phyloP scores from a whole-genome alignment of 2,797 vertebrate species.

The Silurus aristotelis region DNA sequence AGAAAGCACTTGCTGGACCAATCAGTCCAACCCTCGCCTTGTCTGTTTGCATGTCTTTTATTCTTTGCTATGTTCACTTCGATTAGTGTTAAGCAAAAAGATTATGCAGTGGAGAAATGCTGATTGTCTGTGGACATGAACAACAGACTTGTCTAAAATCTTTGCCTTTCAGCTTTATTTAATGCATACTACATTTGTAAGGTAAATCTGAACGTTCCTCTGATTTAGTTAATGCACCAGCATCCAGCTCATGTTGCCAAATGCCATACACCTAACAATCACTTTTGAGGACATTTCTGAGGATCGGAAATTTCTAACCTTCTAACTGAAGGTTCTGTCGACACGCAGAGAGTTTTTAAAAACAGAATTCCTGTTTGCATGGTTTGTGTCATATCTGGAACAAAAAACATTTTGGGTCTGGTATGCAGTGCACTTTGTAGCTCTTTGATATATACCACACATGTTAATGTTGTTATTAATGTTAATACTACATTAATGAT shows the following conservation, averaged over 20 bases:
- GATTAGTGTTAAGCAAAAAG: conserved; percentile 53
- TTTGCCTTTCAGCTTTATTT: conserved; percentile 62
- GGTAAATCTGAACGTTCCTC: conserved; percentile 64
- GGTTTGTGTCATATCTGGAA: conserved; percentile 40
- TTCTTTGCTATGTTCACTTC: conserved; percentile 53
- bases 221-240: conserved; percentile 58
- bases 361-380: conserved; percentile 36
- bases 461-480: background rate
- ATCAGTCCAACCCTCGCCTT: background rate
- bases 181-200: conserved; percentile 51
- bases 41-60: conserved; percentile 49
- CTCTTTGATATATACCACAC: background rate
- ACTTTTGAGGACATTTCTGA: conserved; percentile 37
- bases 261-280: conserved; percentile 67
- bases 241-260: conserved; percentile 63
- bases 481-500: background rate
- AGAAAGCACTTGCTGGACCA: background rate
- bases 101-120: conserved; percentile 53
- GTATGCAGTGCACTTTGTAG: conserved; percentile 2
- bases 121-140: conserved; percentile 62
- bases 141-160: conserved; percentile 65
- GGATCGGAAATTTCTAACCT: too few relatives aligned
- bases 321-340: conserved; percentile 55
- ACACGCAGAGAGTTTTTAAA: conserved; percentile 45
- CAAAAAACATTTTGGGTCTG: conserved; percentile 23